A percentile compares a stretch with the other conserved stretches of the same genome.
Conservation (phyloP, 2,888 invertebrate species). For the Drosophila mettleri region DNA sequence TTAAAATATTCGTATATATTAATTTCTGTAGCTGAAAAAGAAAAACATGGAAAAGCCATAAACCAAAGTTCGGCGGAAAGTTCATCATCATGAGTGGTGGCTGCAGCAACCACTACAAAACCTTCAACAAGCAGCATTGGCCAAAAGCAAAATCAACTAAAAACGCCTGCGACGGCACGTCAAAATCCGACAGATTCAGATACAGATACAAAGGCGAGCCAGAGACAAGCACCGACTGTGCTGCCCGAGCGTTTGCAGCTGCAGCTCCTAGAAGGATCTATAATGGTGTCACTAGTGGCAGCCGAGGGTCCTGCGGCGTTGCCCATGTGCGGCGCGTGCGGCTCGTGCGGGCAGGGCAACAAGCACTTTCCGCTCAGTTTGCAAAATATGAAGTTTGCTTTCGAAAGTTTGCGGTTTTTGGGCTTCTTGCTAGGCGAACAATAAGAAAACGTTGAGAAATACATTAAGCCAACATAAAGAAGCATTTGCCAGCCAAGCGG, state of each 20-base stretch:
- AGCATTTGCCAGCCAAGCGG: conserved; percentile 59
- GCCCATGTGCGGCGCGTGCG: conserved; percentile 8
- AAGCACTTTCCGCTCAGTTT: conserved; percentile 71
- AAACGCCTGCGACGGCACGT: conserved; percentile 44
- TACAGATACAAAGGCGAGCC: conserved; percentile 49
- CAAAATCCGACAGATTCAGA: conserved; percentile 53
- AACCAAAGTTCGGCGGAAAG: conserved; percentile 68
- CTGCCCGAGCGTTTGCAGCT: conserved; percentile 30
- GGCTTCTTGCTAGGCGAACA: conserved; percentile 64
- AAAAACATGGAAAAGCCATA: conserved; percentile 61
- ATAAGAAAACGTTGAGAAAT: conserved; percentile 70
- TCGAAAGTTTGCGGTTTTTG: conserved; percentile 72
- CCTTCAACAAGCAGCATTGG: conserved; percentile 38
- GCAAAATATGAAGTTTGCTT: conserved; percentile 74
- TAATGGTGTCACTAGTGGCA: conserved; percentile 59
- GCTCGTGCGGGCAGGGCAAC: conserved; percentile 15
- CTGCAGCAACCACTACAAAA: conserved; percentile 52
- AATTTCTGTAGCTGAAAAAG: conserved; percentile 43
- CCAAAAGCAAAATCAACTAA: conserved; percentile 31
- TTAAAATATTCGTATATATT: conserved; percentile 65
- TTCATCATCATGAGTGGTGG: conserved; percentile 68
- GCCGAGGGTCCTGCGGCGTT: conserved; percentile 21
- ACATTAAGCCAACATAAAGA: conserved; percentile 72
- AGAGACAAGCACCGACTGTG: conserved; percentile 23
- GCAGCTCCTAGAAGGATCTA: conserved; percentile 38